Percentiles rank a stretch among this genome's conserved stretches.
Evolutionary conservation across 1,140 invertebrate species (phyloP).

Genomic region (Sminthurides bifidus): DNA sequence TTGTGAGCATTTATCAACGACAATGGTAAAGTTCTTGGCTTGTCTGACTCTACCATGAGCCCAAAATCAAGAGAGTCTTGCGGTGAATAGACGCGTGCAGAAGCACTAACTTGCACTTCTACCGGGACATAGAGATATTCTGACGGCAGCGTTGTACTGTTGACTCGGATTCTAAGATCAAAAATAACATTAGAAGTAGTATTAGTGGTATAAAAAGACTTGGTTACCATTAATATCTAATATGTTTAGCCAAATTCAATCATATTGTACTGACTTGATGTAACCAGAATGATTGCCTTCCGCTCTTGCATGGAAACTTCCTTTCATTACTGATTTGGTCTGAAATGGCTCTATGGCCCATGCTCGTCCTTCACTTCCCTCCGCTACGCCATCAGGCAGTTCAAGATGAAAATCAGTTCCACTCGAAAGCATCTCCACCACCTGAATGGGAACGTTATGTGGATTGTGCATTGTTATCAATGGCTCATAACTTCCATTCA

Average conservation of each 20-base stretch:
- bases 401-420: constrained; percentile 82
- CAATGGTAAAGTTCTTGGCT: constrained; percentile 50
- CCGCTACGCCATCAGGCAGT: constrained; percentile 46
- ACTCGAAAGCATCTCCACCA: constrained; percentile 49
- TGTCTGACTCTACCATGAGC: constrained; percentile 55
- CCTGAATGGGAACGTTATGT: constrained; percentile 70
- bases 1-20: constrained; percentile 58
- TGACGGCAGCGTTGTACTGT: constrained; percentile 43
- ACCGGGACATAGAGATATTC: constrained; percentile 64
- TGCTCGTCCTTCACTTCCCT: constrained; percentile 60
- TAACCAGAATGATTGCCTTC: constrained; percentile 73
- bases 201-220: constrained; percentile 2
- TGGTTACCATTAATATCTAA: neutral
- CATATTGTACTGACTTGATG: constrained; percentile 44
- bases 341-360: constrained; percentile 86
- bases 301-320: constrained; percentile 61
- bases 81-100: constrained; percentile 60
- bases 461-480: constrained; percentile 91
- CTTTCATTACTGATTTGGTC: constrained; percentile 74
- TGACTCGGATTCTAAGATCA: constrained; percentile 48
- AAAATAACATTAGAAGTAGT: constrained; percentile 3
- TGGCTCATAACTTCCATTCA: constrained; percentile 81
- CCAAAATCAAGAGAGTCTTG: constrained; percentile 74
- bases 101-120: constrained; percentile 69
- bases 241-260: constrained; percentile 12